Percentiles rank a stretch among this genome's conserved stretches.
phyloP scores from a whole-genome alignment of 2,888 invertebrate species.

The Scelioninae gen. 2 region DNA sequence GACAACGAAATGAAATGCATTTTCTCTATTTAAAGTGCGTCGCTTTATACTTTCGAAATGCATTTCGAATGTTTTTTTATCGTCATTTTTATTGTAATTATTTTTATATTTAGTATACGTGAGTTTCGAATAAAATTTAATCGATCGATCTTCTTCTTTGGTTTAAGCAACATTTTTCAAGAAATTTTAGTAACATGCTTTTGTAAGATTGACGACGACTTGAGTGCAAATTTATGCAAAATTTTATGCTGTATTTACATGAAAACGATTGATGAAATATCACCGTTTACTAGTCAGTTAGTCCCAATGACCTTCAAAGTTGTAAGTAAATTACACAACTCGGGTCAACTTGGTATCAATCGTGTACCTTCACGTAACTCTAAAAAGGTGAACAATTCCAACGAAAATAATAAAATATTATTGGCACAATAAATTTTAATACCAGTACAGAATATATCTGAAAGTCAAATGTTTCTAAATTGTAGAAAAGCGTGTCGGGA shows the following conservation, averaged over 20 bases:
- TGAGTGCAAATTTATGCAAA: too few relatives aligned
- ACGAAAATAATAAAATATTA: neutral
- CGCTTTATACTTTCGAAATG: conserved; percentile 3
- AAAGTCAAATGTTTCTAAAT: too few relatives aligned
- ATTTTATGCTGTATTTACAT: too few relatives aligned
- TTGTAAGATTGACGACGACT: too few relatives aligned
- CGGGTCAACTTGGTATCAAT: conserved; percentile 12
- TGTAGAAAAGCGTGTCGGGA: too few relatives aligned
- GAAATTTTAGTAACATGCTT: too few relatives aligned
- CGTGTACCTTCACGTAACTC: neutral
- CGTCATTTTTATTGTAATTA: neutral
- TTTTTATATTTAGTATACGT: too few relatives aligned
- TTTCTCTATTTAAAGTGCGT: conserved; percentile 20
- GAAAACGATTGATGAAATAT: neutral
- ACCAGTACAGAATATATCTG: neutral
- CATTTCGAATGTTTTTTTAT: neutral
- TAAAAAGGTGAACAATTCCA: neutral
- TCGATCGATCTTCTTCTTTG: too few relatives aligned
- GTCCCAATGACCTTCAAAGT: too few relatives aligned
- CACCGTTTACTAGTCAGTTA: too few relatives aligned
- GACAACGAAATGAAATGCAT: neutral
- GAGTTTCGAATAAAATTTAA: too few relatives aligned
- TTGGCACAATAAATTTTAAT: neutral
- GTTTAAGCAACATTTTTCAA: too few relatives aligned
- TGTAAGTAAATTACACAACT: conserved; percentile 21